phyloP scores from a whole-genome alignment of 1,140 invertebrate genomes.

The Drosophila pseudoananassae region DNA sequence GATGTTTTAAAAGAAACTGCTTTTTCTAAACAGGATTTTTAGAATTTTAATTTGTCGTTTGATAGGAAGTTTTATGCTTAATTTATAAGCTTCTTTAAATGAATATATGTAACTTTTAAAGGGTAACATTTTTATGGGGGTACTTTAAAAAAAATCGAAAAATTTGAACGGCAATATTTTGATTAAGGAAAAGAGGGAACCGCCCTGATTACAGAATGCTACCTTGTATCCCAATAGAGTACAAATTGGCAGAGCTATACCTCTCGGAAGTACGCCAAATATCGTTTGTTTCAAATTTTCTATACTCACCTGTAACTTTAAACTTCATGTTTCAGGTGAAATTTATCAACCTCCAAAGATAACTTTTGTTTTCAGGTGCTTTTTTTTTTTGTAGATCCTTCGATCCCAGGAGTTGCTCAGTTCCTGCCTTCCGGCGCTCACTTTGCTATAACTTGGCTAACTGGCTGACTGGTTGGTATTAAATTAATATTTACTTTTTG shows the following conservation, averaged over 20 bases:
- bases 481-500: conserved; percentile 84
- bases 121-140: too few species aligned
- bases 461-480: conserved; percentile 51
- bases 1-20: not conserved
- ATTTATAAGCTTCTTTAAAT: too few species aligned
- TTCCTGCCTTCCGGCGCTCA: conserved; percentile 29
- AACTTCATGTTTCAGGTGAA: conserved; percentile 21
- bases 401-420: not conserved
- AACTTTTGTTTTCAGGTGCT: not conserved
- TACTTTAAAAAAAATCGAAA: too few species aligned
- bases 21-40: not conserved
- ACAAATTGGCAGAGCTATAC: too few species aligned
- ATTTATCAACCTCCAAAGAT: conserved; percentile 18
- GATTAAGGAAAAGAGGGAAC: too few species aligned
- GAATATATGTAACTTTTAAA: too few species aligned
- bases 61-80: not conserved
- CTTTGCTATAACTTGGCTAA: not conserved
- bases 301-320: conserved; percentile 26
- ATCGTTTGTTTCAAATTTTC: too few species aligned
- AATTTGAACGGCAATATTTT: too few species aligned
- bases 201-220: too few species aligned
- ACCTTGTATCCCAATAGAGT: too few species aligned
- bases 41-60: not conserved
- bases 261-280: too few species aligned
- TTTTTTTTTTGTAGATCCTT: not conserved